A percentile compares a stretch with the other conserved stretches of the same genome.
phyloP scores from a whole-genome alignment of 2,797 vertebrate genomes.

The Antennarius maculatus region DNA sequence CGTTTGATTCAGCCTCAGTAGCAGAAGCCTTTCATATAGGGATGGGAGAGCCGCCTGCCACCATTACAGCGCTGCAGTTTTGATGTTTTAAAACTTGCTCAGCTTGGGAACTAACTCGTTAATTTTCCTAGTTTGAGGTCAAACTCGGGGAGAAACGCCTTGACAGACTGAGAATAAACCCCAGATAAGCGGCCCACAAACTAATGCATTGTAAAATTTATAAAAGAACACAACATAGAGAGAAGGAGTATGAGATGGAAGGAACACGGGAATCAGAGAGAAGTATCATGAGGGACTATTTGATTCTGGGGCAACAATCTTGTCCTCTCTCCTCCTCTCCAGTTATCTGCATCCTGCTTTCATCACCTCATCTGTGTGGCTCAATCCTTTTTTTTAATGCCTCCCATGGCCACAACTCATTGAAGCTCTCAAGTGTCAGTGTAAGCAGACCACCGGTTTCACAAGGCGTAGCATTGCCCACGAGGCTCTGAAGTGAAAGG shows the following conservation, averaged over 20 bases:
- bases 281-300: conserved; percentile 23
- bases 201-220: conserved; percentile 31
- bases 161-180: conserved; percentile 26
- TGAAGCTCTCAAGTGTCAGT: conserved; percentile 51
- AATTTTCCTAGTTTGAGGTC: conserved; percentile 19
- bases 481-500: conserved; percentile 68
- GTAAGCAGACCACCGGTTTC: conserved; percentile 51
- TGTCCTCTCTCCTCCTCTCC: neutral
- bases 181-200: conserved; percentile 45
- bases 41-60: conserved; percentile 28
- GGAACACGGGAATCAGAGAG: neutral
- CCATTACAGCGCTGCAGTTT: conserved; percentile 42
- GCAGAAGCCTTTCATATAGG: conserved; percentile 40
- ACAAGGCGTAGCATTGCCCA: conserved; percentile 55
- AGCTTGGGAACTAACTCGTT: conserved; percentile 17
- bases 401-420: conserved; percentile 58
- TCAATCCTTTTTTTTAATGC: conserved; percentile 43
- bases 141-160: neutral
- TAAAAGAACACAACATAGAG: conserved; percentile 22
- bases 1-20: conserved; percentile 45
- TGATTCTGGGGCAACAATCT: conserved; percentile 25
- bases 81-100: conserved; percentile 36
- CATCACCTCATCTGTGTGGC: conserved; percentile 18
- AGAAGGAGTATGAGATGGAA: conserved; percentile 5
- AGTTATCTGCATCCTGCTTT: conserved; percentile 23